Conservation (phyloP, 2,888 invertebrate species). For the Stenichneumon culpator region DNA sequence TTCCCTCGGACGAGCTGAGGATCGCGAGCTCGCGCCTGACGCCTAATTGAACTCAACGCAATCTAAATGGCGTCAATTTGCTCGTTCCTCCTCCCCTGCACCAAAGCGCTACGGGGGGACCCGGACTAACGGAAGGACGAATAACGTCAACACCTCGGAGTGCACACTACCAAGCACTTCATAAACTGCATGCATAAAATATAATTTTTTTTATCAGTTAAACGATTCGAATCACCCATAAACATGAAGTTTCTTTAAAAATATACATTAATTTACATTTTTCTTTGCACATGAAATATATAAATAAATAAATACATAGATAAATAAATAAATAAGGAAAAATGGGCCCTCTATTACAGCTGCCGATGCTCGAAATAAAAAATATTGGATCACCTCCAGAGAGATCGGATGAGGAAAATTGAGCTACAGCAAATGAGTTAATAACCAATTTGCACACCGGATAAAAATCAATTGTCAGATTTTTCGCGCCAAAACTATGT, state of each 20-base stretch:
- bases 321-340: neutral
- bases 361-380: neutral
- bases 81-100: slow-evolving; percentile 64
- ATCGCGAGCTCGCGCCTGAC: slow-evolving; percentile 65
- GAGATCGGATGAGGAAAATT: neutral
- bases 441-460: neutral
- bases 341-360: neutral
- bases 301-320: too few relatives aligned
- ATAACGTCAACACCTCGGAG: slow-evolving; percentile 30
- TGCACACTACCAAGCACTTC: neutral
- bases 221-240: neutral
- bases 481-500: neutral
- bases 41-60: slow-evolving; percentile 77
- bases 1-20: slow-evolving; percentile 41
- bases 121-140: slow-evolving; percentile 18
- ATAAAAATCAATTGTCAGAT: neutral
- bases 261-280: neutral
- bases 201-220: neutral
- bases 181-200: neutral
- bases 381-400: neutral
- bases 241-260: neutral
- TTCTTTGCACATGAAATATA: neutral
- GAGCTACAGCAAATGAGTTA: neutral
- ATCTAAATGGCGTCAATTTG: slow-evolving; percentile 79
- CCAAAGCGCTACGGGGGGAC: neutral